Evolutionary conservation across 2,888 invertebrate genomes (phyloP).

Genomic region (Sinotaia quadrata): DNA sequence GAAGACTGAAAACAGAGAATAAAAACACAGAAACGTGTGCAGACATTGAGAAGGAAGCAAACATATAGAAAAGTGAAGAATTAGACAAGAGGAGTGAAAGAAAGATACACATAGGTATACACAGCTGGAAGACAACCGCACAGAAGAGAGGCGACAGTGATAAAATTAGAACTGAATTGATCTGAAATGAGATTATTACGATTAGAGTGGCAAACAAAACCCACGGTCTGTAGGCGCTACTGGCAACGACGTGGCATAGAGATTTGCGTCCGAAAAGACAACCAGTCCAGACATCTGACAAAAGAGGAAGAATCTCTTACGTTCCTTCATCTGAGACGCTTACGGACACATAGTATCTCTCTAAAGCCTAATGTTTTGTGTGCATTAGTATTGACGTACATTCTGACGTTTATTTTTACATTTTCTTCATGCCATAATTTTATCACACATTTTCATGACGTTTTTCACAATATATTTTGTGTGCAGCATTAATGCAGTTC

Average conservation of each 20-base stretch:
- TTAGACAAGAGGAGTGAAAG: not conserved
- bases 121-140: not conserved
- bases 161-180: not conserved
- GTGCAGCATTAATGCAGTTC: too few relatives aligned
- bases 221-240: not conserved
- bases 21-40: not conserved
- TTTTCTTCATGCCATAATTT: too few relatives aligned
- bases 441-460: too few relatives aligned
- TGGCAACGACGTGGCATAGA: not conserved
- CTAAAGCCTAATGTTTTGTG: too few relatives aligned
- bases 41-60: not conserved
- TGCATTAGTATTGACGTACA: too few relatives aligned
- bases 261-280: constrained; percentile 15
- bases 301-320: too few relatives aligned
- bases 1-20: not conserved
- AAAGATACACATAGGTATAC: constrained; percentile 4
- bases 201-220: not conserved
- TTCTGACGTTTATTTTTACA: too few relatives aligned
- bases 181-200: too few relatives aligned
- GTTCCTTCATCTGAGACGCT: too few relatives aligned
- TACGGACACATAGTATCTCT: too few relatives aligned
- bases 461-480: too few relatives aligned
- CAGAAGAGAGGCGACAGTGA: constrained; percentile 7
- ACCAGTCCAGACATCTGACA: constrained; percentile 13
- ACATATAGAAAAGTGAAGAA: not conserved